These are phyloP conservation scores for Crypturellus undulatus DNA, from an alignment of 2,113 vertebrate species.

Conservation along the genomic window DNA sequence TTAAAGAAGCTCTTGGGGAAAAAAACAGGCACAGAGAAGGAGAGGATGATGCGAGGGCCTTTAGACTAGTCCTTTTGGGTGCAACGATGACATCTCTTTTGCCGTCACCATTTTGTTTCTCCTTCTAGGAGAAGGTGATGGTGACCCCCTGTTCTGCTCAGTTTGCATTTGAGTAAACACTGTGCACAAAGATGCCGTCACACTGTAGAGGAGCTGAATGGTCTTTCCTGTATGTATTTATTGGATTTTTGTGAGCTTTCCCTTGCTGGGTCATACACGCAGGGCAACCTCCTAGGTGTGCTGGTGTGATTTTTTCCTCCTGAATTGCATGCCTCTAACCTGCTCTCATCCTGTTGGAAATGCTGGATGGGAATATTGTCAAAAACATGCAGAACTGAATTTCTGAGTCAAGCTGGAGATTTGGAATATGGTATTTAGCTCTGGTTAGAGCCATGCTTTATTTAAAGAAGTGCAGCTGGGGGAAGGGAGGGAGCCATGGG, in stretches of 20 bases:
- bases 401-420: background rate
- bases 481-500: fast-evolving
- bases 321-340: background rate
- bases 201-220: background rate
- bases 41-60: background rate
- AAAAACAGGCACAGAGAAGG: background rate
- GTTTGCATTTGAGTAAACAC: fast-evolving
- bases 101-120: background rate
- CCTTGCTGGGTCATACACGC: background rate
- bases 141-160: background rate
- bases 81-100: background rate
- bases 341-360: background rate
- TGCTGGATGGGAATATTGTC: background rate
- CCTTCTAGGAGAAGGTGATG: background rate
- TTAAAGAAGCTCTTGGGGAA: background rate
- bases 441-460: background rate
- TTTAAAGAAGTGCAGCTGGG: fast-evolving
- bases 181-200: background rate
- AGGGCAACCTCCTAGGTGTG: background rate
- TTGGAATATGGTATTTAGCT: background rate
- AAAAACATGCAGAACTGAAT: background rate
- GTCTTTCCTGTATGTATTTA: background rate
- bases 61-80: background rate
- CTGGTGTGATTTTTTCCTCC: background rate
- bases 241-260: background rate